Conservation (phyloP, 2,797 vertebrate species). For the Pseudochromis fuscus region DNA sequence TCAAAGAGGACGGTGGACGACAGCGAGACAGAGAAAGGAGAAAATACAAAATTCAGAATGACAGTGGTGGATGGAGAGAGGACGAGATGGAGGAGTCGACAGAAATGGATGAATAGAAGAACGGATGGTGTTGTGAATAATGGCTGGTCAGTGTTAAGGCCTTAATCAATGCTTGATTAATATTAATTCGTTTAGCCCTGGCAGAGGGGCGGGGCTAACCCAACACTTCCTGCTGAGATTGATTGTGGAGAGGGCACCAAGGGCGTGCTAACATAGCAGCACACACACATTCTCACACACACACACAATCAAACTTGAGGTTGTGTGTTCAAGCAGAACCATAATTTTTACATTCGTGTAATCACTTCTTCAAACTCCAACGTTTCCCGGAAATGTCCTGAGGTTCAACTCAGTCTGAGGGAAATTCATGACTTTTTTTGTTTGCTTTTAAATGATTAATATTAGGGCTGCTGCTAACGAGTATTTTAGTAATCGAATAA, state of each 20-base stretch:
- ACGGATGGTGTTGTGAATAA: conserved; percentile 76
- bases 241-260: conserved; percentile 78
- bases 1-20: neutral
- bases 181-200: conserved; percentile 81
- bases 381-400: neutral
- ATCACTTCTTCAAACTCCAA: too few relatives aligned
- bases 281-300: conserved; percentile 12
- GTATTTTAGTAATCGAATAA: too few relatives aligned
- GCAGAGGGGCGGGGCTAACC: conserved; percentile 75
- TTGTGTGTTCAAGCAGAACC: conserved; percentile 12
- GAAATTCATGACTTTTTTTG: too few relatives aligned
- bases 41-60: conserved; percentile 4
- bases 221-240: conserved; percentile 80
- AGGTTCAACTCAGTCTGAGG: neutral
- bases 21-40: neutral
- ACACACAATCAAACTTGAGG: neutral
- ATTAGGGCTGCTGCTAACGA: too few relatives aligned
- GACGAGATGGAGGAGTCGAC: conserved; percentile 35
- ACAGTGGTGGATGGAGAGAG: conserved; percentile 9
- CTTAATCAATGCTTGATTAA: conserved; percentile 87
- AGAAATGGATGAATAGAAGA: conserved; percentile 43
- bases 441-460: neutral
- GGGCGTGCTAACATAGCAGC: conserved; percentile 71
- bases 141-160: conserved; percentile 76
- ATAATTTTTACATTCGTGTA: too few relatives aligned